phyloP scores from a whole-genome alignment of 2,797 vertebrate genomes.

The Serranus cabrilla region DNA sequence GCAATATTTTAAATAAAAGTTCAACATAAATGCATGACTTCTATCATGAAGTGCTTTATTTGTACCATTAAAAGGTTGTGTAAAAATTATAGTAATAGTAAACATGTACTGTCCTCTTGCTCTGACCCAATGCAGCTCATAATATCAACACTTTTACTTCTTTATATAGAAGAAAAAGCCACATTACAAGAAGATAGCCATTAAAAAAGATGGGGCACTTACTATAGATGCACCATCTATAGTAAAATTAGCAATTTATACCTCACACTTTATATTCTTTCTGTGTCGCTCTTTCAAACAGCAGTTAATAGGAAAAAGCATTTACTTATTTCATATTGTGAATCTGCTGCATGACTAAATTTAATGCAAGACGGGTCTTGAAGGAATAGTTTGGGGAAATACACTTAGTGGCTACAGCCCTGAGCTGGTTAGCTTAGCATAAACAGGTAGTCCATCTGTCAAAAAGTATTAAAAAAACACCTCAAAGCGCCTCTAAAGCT shows the following conservation, averaged over 20 bases:
- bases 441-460: neutral
- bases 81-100: too few species aligned
- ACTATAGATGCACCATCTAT: neutral
- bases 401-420: neutral
- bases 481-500: neutral
- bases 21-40: neutral
- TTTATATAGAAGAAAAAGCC: neutral
- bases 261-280: neutral
- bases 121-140: neutral
- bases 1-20: neutral
- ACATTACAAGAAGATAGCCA: neutral
- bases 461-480: neutral
- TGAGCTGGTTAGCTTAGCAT: constrained; percentile 3
- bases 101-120: too few species aligned
- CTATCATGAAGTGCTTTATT: too few species aligned
- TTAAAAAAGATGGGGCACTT: neutral
- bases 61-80: too few species aligned
- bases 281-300: neutral
- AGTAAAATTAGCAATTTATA: neutral
- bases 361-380: neutral
- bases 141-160: neutral
- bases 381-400: neutral
- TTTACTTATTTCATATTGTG: neutral
- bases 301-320: neutral
- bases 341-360: neutral